These are phyloP conservation scores for Drosophila pegasa DNA, from an alignment of 2,888 invertebrate species.

Conservation along the genomic window DNA sequence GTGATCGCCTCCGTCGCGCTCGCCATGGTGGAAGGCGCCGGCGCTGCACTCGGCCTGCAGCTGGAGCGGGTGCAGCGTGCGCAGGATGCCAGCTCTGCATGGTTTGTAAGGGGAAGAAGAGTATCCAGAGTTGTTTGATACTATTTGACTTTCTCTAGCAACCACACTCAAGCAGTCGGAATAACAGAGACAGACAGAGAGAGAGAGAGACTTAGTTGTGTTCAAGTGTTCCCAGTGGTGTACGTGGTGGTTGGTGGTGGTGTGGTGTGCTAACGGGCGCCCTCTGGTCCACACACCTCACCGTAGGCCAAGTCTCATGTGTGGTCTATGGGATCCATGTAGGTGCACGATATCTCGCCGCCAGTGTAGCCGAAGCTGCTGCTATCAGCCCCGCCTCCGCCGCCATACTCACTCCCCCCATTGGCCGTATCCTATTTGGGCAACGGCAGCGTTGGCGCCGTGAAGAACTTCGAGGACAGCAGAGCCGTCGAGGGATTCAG, in stretches of 20 bases:
- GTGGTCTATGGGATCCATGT: conserved; percentile 83
- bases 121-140: conserved; percentile 65
- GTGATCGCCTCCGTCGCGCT: conserved; percentile 81
- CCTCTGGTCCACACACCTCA: conserved; percentile 78
- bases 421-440: conserved; percentile 84
- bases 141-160: conserved; percentile 52
- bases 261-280: conserved; percentile 62
- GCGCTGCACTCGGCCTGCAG: conserved; percentile 84
- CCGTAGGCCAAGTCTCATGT: conserved; percentile 81
- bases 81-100: conserved; percentile 85
- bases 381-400: conserved; percentile 47
- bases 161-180: conserved; percentile 68
- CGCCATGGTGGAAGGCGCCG: conserved; percentile 78
- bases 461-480: conserved; percentile 84
- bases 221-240: conserved; percentile 36
- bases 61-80: conserved; percentile 88
- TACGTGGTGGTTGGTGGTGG: conserved; percentile 31
- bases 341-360: conserved; percentile 83
- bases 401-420: conserved; percentile 77
- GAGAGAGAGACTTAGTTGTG: conserved; percentile 73
- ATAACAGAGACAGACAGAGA: conserved; percentile 38
- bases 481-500: conserved; percentile 84
- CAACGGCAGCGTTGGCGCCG: conserved; percentile 84
- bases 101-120: conserved; percentile 55
- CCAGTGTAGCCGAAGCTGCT: conserved; percentile 78